Base-by-base conservation (phyloP, 2,888 invertebrate species). In the Cryptocheilus praepositus region DNA sequence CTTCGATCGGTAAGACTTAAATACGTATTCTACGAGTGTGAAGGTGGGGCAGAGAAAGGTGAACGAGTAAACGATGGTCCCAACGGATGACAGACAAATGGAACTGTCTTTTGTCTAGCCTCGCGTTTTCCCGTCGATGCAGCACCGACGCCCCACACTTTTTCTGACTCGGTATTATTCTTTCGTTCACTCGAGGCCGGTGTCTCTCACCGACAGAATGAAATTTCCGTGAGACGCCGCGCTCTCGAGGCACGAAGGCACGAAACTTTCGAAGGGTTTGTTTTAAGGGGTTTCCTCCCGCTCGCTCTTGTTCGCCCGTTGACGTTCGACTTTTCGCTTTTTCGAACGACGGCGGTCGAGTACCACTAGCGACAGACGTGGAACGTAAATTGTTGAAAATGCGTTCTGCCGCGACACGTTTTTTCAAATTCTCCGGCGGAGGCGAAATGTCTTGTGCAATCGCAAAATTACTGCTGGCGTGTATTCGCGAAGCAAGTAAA, bases 251-350 rank as follows among this genome's bases (percentile, higher is more conserved):
- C 44, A 72, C 76, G 74, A 76, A 72, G 76, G 49, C 65, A 51
- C 13, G 70, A 69, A 69, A 76, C 68, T 69, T 78, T 61, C 72
- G 63, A 68, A 72, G 65, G 76, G 76, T 72, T 78, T 78, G 76
- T 76, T 79, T 78, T 70, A 71, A 64, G 46, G 64, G 3, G 25
- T 25, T 36, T 1, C 36, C 36, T 36, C 7, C 8, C 66, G 62
- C 56, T 63, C 49, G n/a, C 11, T 2, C 49, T 49, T 49, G 11
- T 16, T 18, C 49, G n/a, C 49, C n/a, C 5, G 25, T 25, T 25
- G 25, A 25, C 18, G n/a, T 49, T 49, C 49, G 16, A 49, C 18
- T n/a, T 49, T 18, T 44, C 57, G 19, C 43, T 57, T 57, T 16
- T 55, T 28, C 55, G n/a, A 16, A 22, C 55, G 25, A 25, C 28